These are phyloP conservation scores for Megaceryle torquata DNA, from an alignment of 2,113 vertebrate genomes.

Conservation along the genomic window DNA sequence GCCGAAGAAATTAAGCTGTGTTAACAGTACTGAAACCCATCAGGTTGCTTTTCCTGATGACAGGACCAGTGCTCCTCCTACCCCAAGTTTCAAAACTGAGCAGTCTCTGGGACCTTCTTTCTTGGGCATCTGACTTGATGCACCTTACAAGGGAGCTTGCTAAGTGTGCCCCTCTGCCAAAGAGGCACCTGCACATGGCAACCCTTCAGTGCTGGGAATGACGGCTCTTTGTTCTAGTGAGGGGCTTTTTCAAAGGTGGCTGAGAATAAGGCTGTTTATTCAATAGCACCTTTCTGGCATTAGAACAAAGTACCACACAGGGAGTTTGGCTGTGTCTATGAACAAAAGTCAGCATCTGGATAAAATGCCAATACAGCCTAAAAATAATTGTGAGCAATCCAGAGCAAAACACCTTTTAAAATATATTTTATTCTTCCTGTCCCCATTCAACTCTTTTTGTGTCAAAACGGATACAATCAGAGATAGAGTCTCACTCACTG, in stretches of 20 bases:
- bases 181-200: neutral
- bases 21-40: slow-evolving; percentile 1
- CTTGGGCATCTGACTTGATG: neutral
- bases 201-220: neutral
- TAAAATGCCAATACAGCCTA: neutral
- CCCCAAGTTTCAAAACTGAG: neutral
- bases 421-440: neutral
- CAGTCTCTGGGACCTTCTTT: neutral
- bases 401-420: neutral
- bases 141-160: neutral
- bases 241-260: neutral
- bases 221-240: neutral
- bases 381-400: neutral
- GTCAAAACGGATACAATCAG: neutral
- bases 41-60: neutral
- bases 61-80: neutral
- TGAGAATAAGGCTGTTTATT: neutral
- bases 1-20: neutral
- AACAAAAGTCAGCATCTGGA: neutral
- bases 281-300: neutral
- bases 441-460: neutral
- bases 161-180: neutral
- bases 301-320: neutral
- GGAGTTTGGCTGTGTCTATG: neutral
- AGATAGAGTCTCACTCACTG: neutral